Evolutionary conservation across 2,113 vertebrate species (phyloP).

Genomic region (Syngnathus floridae): DNA sequence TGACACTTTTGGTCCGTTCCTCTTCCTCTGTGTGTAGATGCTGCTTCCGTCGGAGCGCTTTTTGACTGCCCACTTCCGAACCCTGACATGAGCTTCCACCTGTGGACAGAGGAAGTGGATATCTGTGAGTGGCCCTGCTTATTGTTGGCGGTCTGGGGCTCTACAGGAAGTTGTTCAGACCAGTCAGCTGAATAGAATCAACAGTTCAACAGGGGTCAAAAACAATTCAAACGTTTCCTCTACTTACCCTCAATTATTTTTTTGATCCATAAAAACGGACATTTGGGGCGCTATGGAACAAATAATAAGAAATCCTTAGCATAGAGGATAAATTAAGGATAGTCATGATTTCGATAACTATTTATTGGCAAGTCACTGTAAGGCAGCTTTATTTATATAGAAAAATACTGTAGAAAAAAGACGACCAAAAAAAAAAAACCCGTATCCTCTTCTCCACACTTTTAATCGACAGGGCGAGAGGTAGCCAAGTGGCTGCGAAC

Average conservation of each 20-base stretch:
- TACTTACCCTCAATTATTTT: neutral
- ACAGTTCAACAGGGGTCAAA: neutral
- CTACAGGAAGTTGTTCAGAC: constrained; percentile 22
- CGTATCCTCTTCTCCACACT: neutral
- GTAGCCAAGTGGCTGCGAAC: constrained; percentile 77
- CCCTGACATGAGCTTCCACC: constrained; percentile 84
- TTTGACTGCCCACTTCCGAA: constrained; percentile 75
- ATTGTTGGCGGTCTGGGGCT: constrained; percentile 7
- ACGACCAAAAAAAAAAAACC: too few relatives aligned
- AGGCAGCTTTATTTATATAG: too few relatives aligned
- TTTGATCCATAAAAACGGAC: neutral
- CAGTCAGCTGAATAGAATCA: constrained; percentile 7
- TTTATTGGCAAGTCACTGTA: neutral
- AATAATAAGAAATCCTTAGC: neutral
- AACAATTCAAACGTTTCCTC: neutral
- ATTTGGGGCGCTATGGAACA: neutral
- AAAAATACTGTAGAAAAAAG: too few relatives aligned
- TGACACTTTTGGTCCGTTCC: constrained; percentile 50
- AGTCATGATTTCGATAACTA: neutral
- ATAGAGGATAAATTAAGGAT: neutral
- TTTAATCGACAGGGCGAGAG: constrained; percentile 76
- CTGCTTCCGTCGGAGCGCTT: constrained; percentile 50
- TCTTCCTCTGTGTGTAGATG: constrained; percentile 43
- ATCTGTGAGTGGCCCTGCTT: constrained; percentile 64
- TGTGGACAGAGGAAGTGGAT: constrained; percentile 83